Evolutionary conservation across 2,888 invertebrate species (phyloP), one percentile per base, ranked within the genome.

Genomic region (Noctuana brunneofusca): DNA sequence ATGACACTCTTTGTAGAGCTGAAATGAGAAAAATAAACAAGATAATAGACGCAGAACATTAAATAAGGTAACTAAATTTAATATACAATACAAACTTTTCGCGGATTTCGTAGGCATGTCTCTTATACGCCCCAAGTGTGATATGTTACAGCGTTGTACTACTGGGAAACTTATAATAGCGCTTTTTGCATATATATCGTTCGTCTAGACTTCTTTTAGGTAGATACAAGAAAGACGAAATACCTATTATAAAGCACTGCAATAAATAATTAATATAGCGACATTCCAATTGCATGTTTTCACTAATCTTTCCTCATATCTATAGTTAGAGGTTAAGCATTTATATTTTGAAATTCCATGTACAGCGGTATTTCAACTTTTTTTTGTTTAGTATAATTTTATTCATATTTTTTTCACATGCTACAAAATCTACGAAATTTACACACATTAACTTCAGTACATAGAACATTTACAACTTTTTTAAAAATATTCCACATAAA

Each of bases 381-480:
- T 56, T 46, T 46, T 12, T 48, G 46, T 9, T 46, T 11, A 20
- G 4, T 9, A 20, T 22, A 46, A 48, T 9, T 35, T 3, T n/a
- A 43, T 3, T 4, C 41, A 57, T 49, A n/a, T 16, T 35, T 8
- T 14, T 57, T 22, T 38, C 50, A 58, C 58, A 53, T 53, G 43
- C 59, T 59, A 59, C 59, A 59, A 52, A 59, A 59, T 53, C 52
- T 59, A 59, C 30, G 22, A 18, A 50, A 52, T 27, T 27, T 59
- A 43, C 32, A 59, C 52, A 32, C 9, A 6, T 49, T 30, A 38
- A 22, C 3, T 32, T 53, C 52, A 32, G 14, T 54, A 38, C 22
- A 22, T 53, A 20, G 32, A 41, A 14, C 1, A n/a, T 24, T 41
- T 18, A 18, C n/a, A n/a, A 30, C 16, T 12, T 50, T 16, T 3